phyloP scores from a whole-genome alignment of 2,797 vertebrate species.

The Podarcis lilfordi region DNA sequence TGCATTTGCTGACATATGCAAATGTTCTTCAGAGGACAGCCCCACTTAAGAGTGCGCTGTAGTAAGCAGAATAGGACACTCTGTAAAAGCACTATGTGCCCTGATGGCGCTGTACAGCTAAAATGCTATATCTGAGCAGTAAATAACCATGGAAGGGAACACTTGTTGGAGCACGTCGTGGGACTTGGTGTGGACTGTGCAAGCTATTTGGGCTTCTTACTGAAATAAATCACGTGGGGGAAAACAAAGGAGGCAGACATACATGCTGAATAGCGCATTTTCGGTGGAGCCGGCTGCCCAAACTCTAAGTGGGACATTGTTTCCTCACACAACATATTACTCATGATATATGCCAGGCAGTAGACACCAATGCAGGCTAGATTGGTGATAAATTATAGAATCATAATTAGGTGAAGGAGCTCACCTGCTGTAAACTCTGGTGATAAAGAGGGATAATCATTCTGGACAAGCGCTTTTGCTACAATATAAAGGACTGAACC shows the following conservation, averaged over 20 bases:
- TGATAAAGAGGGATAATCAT: constrained; percentile 21
- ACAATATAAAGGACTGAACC: constrained; percentile 6
- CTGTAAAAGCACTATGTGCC: neutral
- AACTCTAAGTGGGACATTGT: constrained; percentile 68
- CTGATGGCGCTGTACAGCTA: neutral
- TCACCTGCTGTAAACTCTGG: constrained; percentile 37
- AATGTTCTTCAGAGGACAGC: neutral
- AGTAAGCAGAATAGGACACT: neutral
- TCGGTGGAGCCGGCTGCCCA: constrained; percentile 50
- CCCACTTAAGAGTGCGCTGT: neutral
- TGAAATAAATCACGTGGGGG: neutral
- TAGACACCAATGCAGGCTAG: constrained; percentile 61
- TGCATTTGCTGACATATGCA: neutral
- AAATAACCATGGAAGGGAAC: neutral
- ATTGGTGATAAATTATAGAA: constrained; percentile 55
- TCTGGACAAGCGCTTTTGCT: constrained; percentile 36
- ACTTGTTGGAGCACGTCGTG: neutral
- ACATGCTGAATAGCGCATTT: neutral
- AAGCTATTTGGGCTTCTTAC: neutral
- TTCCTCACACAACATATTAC: constrained; percentile 59
- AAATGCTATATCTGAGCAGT: neutral
- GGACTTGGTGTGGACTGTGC: neutral
- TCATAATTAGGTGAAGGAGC: constrained; percentile 53
- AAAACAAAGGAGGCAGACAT: neutral
- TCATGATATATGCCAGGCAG: constrained; percentile 45